Evolutionary conservation across 2,113 vertebrate species (phyloP), one percentile per base, ranked within the genome.

Genomic region (Dissostichus mawsoni): DNA sequence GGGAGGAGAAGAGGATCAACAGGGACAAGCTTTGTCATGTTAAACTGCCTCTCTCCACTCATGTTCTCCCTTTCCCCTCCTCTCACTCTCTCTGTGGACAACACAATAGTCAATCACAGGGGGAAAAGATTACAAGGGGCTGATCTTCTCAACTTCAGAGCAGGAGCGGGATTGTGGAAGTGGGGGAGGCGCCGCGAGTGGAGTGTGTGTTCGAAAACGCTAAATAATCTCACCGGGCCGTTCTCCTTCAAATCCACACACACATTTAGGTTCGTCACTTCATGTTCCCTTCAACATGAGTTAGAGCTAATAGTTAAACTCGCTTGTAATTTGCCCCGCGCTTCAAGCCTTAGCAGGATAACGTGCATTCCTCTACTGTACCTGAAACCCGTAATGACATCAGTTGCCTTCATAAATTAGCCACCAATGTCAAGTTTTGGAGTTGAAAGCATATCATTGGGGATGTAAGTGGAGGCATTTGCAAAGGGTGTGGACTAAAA

Each of bases 21-120:
- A 61, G 91, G 86, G 91, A 90, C 78, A 36, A 87, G 89, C 91
- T 94, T 94, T 94, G 93, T 94, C 91, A 94, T 93, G 93, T 91
- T 93, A 93, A 94, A 93, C 62, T 6, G 17, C 65, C 73, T 81
- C 87, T 85, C 81, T 87, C 66, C 67, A 36, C 33, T 36, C 67
- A 61, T 81, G n/a, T 83, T 56, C 62, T 50, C 70, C 69, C 82
- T 82, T 20, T 58, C 65, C 59, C 84, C 23, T 25, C 52, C 65
- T 63, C 84, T 29, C 83, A 56, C 53, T 61, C 58, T 72, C 72
- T 83, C 63, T 48, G 77, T 11, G 84, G 85, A 87, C 53, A 74
- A 86, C 84, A 92, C 89, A 92, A 90, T 90, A 86, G 91, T 85
- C 92, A 75, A 89, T 93, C 86, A 87, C 72, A 80, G 82, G 78